Base-by-base conservation (phyloP, 2,797 vertebrate species). In the Periophthalmus magnuspinnatus region DNA sequence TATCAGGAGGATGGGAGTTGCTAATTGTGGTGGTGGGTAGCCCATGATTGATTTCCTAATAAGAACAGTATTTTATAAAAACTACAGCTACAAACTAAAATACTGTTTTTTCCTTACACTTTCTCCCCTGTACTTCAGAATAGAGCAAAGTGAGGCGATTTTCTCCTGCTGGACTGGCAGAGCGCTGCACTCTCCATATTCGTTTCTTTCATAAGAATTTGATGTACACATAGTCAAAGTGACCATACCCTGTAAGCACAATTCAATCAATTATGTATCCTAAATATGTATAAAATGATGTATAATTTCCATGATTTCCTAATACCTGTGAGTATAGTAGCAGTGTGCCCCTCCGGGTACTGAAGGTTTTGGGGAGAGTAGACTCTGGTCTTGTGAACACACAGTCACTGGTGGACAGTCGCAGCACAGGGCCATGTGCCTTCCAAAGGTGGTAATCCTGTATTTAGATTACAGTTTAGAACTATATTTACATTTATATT, bases 401-500 rank as follows among this genome's bases (percentile, higher is more conserved):
- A 19, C 10, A 68, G 0, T 87, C 87, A 5, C 86, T 90, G 68
- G 48, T 72, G 54, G 89, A 83, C 69, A 92, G 67, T 55, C 61
- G 83, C 45, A 93, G 70, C 52, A 86, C 22, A 22, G 86, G 70
- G 79, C 90, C 83, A 47, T 86, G 81, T 65, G 93, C 92, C 72
- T 88, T 95, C 93, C 94, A 95, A 69, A 91, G 95, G 78, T 94
- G 94, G 76, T 95, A 96, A 87, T 96, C 92, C 93, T 95, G 74
- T 19, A 5, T 6, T 57, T 41, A 1, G 1, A 28, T 57, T 34
- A 28, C 8, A 28, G 19, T 32, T 1, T 38, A 21, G 0, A 52
- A 45, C 14, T 13, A 5, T 62, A 34, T 11, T 55, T n/a, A n/a
- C 2, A 5, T 62, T 28, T 11, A 22, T 55, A 11, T 21, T n/a